Base-by-base conservation (phyloP, 1,140 invertebrate species). In the Drosophila pseudoobscura region DNA sequence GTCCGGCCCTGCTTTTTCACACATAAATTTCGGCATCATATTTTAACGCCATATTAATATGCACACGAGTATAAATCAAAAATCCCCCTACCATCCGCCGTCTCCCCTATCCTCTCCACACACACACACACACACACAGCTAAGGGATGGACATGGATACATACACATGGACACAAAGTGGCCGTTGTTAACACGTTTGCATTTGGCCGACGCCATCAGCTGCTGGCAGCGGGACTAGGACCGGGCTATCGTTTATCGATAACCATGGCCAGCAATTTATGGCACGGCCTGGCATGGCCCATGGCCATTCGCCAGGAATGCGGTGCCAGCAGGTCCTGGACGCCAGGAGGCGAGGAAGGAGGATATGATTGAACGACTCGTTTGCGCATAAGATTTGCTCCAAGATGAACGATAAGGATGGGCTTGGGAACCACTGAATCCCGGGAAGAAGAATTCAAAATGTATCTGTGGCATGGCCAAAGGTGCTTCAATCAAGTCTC, bases 1-100 rank as follows among this genome's bases (percentile, higher is more conserved):
- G 80, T 63, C 55, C 59, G 61, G 55, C 47, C 54, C 66, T 65
- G 63, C 35, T 84, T 84, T 84, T 77, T 64, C 82, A 78, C 83
- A 88, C 83, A 88, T 78, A 88, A 78, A 88, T 87, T 87, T 87
- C 55, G 75, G 83, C 78, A 87, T 87, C 82, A 87, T 87, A 87
- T 87, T 88, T 87, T 87, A 87, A 87, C 83, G 82, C 82, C 83
- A 87, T 88, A 87, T 89, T 87, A 87, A 87, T 87, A 87, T 87
- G 83, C 82, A 87, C 84, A 78, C 75, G 63, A 44, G 61, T 65
- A 87, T 87, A 85, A 87, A 87, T 87, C 82, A 85, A 87, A 75
- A 68, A 72, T 56, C 61, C 43, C 63, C 15, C 46, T 44, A 6
- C 13, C 35, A 15, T 2, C 3, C 53, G 4, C 52, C 20, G 2